These are phyloP conservation scores for Amazona vittata DNA, from an alignment of 2,113 vertebrate genomes.

Conservation along the genomic window DNA sequence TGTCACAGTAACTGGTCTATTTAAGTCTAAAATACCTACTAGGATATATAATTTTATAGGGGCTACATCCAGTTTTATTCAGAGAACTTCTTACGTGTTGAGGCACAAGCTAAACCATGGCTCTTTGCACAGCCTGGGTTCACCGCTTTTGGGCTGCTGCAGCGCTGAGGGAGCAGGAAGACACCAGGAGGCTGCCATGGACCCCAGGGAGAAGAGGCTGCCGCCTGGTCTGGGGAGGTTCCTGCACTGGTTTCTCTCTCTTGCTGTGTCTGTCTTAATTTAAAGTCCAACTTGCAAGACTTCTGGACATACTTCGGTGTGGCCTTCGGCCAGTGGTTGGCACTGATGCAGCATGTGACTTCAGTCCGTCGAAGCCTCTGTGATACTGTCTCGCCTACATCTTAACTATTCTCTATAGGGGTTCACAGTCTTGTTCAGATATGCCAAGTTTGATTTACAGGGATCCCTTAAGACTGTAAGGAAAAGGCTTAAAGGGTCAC, in stretches of 20 bases:
- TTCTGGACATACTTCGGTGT: fast-evolving
- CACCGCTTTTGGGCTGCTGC: not conserved
- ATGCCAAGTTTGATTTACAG: not conserved
- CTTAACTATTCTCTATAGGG: not conserved
- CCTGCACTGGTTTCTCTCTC: fast-evolving
- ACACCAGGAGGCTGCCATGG: not conserved
- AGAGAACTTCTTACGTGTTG: not conserved
- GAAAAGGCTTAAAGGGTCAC: not conserved
- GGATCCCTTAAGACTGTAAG: not conserved
- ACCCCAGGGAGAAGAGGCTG: not conserved
- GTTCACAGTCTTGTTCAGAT: not conserved
- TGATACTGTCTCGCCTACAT: not conserved
- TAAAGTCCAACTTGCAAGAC: not conserved
- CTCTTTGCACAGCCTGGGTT: not conserved
- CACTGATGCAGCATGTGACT: not conserved
- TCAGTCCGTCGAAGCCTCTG: not conserved
- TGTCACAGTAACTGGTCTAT: not conserved
- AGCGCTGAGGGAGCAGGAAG: not conserved
- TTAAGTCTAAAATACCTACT: not conserved
- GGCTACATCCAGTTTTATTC: not conserved
- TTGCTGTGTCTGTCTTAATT: fast-evolving
- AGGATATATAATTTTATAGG: not conserved
- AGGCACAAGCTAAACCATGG: not conserved
- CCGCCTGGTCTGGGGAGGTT: not conserved
- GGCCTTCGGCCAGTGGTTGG: fast-evolving